Percentiles rank a stretch among this genome's conserved stretches.
These are phyloP conservation scores for Camponotus floridanus DNA, from an alignment of 1,140 invertebrate genomes.

Conservation along the genomic window DNA sequence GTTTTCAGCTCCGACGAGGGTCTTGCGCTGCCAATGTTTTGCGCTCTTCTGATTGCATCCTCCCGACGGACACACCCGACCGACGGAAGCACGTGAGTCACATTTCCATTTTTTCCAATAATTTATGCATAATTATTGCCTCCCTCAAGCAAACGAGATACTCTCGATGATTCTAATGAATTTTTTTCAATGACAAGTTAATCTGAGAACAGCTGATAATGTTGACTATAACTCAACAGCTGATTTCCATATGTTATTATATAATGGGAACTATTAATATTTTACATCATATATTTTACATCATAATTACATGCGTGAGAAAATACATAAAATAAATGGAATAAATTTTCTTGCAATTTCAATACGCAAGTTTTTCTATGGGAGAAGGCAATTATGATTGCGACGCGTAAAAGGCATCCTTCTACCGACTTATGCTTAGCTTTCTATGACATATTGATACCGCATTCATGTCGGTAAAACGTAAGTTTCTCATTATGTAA, in stretches of 20 bases:
- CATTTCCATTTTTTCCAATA: background rate
- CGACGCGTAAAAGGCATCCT: slow-evolving; percentile 14
- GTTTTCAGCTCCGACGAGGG: background rate
- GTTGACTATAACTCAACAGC: background rate
- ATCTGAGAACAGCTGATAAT: background rate
- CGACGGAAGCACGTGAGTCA: slow-evolving; percentile 15
- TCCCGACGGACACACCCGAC: slow-evolving; percentile 22
- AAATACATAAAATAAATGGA: background rate
- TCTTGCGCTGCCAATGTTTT: background rate
- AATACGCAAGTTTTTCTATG: slow-evolving; percentile 10
- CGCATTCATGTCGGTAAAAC: slow-evolving; percentile 27
- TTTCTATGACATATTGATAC: slow-evolving; percentile 29
- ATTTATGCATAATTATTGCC: background rate
- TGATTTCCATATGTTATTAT: background rate
- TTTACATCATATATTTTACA: background rate
- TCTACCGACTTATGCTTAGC: background rate
- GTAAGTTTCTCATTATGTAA: slow-evolving; percentile 45
- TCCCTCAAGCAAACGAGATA: background rate
- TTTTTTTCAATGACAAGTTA: background rate
- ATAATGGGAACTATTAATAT: background rate
- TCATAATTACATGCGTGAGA: background rate
- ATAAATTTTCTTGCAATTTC: background rate
- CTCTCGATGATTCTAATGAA: background rate
- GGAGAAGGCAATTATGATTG: slow-evolving; percentile 16
- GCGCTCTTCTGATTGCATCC: background rate